Evolutionary conservation across 1,140 invertebrate genomes (phyloP).

Genomic region (Charaxes varanes): DNA sequence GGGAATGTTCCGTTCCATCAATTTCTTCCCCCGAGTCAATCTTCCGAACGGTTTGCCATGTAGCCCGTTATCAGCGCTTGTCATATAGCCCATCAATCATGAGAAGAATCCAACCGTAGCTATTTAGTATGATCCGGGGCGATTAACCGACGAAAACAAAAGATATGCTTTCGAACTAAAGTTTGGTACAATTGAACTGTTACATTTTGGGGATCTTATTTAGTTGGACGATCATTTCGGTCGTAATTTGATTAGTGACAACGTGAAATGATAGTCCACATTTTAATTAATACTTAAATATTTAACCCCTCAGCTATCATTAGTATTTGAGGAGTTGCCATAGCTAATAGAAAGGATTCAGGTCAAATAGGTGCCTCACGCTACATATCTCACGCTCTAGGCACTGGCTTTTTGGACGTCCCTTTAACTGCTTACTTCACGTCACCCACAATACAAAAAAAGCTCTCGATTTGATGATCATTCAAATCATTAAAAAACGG

Average conservation of each 20-base stretch:
- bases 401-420: no score
- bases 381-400: no score
- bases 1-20: constrained; percentile 42
- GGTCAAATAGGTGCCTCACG: no score
- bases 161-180: constrained; percentile 48
- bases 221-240: constrained; percentile 22
- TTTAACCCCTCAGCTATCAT: constrained; percentile 17
- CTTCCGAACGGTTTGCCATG: constrained; percentile 55
- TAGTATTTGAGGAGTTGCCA: constrained; percentile 12
- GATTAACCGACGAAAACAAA: constrained; percentile 45
- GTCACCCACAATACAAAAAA: no score
- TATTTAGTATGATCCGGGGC: constrained; percentile 40
- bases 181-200: constrained; percentile 33
- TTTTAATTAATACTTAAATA: no score
- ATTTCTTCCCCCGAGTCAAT: constrained; percentile 53
- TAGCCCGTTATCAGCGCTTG: constrained; percentile 49
- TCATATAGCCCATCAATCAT: constrained; percentile 64
- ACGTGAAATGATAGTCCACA: constrained; percentile 14
- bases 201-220: constrained; percentile 14
- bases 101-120: constrained; percentile 37
- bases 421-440: no score
- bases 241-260: background rate
- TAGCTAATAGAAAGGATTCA: constrained; percentile 1
- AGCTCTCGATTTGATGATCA: no score
- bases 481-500: no score